Base-by-base conservation (phyloP, 2,797 vertebrate species). In the Falco columbarius region DNA sequence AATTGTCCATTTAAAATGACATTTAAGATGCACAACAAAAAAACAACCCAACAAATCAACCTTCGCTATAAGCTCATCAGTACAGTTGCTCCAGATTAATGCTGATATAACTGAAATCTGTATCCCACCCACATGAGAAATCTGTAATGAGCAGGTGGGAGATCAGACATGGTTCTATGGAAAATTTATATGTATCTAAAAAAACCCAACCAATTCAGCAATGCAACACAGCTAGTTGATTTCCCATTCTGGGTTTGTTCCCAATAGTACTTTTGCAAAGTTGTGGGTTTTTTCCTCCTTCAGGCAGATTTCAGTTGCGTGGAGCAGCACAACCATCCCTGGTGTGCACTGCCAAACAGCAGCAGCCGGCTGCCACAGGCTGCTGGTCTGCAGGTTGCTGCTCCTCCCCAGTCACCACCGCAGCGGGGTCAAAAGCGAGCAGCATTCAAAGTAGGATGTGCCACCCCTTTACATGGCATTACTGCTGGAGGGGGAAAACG, bases 81-180 rank as follows among this genome's bases (percentile, higher is more conserved):
- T 92, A 71, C 38, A 81, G 58, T 92, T 77, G 77, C 90, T 93
- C 34, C 90, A 95, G 86, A 92, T 92, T 82, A 95, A 68, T 1
- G 32, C 49, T 94, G 92, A 77, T 87, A 92, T 81, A 95, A 89
- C 44, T 65, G 71, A 91, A 95, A 93, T 94, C 77, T 89, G 81
- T 72, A 86, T 85, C 90, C 81, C 86, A 76, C 95, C 93, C 92
- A 93, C 88, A 0, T 54, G 92, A 80, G 77, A 95, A 95, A 85
- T 85, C 79, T 93, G 81, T 90, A 96, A 85, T 94, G 89, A 94
- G 63, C 86, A 92, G 74, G 94, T 96, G 92, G 96, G 94, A 96
- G 90, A 92, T 93, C 83, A 61, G 74, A 86, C 73, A 87, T 7
- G 2, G 59, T 85, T 95, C 76, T 80, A 71, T 77, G 76, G 77